phyloP scores from a whole-genome alignment of 2,113 vertebrate genomes.

The Pterocles burchelli region DNA sequence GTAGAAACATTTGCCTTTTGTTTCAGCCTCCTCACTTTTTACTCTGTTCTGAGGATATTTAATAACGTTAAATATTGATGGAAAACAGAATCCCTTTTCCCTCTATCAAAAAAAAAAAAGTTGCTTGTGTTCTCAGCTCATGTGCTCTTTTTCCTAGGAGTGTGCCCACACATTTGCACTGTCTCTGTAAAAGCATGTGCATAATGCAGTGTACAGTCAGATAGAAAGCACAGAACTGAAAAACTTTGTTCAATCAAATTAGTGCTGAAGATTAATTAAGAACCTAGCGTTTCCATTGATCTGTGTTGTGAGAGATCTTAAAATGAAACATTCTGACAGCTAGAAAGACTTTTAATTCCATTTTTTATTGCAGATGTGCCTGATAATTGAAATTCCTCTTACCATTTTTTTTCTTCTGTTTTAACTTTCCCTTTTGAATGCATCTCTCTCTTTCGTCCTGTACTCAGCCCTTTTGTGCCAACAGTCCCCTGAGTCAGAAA shows the following conservation, averaged over 20 bases:
- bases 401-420: neutral
- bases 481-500: constrained; percentile 12
- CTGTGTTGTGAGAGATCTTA: neutral
- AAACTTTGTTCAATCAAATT: neutral
- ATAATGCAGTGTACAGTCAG: neutral
- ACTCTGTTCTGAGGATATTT: neutral
- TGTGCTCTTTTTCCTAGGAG: neutral
- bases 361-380: neutral
- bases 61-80: neutral
- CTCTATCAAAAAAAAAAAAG: neutral
- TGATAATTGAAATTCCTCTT: neutral
- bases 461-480: constrained; percentile 1
- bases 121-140: neutral
- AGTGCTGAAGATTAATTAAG: neutral
- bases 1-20: neutral
- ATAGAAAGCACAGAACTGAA: neutral
- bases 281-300: neutral
- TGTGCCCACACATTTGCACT: neutral
- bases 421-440: neutral
- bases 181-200: fast-evolving
- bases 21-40: neutral
- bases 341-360: neutral
- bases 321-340: neutral
- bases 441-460: neutral
- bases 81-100: neutral